phyloP scores from a whole-genome alignment of 2,113 vertebrate genomes.

The Beaufortia kweichowensis region DNA sequence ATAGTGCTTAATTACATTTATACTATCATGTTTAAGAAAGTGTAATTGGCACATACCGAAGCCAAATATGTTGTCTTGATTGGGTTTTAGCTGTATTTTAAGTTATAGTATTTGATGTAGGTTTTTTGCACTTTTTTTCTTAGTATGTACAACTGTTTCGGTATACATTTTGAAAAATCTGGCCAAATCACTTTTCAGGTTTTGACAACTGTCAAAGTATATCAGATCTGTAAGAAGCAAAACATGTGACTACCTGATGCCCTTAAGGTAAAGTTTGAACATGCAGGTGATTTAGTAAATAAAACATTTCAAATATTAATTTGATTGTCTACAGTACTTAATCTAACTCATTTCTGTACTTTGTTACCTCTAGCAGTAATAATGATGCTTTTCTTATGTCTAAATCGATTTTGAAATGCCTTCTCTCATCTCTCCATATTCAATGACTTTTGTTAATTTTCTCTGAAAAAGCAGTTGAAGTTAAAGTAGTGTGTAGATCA shows the following conservation, averaged over 20 bases:
- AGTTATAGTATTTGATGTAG: neutral
- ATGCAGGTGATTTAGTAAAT: neutral
- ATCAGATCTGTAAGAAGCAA: neutral
- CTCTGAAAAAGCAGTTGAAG: no score
- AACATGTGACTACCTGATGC: neutral
- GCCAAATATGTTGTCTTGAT: slow-evolving; percentile 1
- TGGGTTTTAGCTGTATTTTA: neutral
- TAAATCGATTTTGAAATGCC: neutral
- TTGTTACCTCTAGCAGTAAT: no score
- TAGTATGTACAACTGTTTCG: neutral
- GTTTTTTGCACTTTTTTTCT: neutral
- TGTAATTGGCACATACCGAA: slow-evolving; percentile 8
- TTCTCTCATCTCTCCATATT: no score
- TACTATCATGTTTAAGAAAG: neutral
- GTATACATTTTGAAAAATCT: neutral
- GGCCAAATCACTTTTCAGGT: neutral
- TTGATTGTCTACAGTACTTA: neutral
- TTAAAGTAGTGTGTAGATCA: no score
- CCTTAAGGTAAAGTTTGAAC: neutral
- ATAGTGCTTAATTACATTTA: neutral
- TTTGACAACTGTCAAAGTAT: neutral
- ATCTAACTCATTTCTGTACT: no score
- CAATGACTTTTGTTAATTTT: no score
- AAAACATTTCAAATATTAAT: neutral
- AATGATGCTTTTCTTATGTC: neutral